Percentiles rank a stretch among this genome's conserved stretches.
These are phyloP conservation scores for Rotaria magnacalcarata DNA, from an alignment of 2,888 invertebrate species.

Conservation along the genomic window DNA sequence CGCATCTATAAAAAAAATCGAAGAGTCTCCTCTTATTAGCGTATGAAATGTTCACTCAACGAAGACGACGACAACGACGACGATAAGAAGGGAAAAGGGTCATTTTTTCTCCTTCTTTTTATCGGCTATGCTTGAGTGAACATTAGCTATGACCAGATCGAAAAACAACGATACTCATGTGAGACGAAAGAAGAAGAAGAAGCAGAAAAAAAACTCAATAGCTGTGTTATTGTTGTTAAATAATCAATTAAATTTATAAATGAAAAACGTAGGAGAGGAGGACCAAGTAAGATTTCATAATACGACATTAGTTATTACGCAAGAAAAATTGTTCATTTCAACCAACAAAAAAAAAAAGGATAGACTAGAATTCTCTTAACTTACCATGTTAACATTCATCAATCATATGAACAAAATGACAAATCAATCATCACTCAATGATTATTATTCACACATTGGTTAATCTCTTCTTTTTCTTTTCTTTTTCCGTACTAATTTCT, in stretches of 20 bases:
- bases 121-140: slow-evolving; percentile 3
- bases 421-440: neutral
- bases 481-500: neutral
- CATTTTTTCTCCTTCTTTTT: neutral
- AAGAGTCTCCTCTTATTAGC: slow-evolving; percentile 18
- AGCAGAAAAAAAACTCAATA: neutral
- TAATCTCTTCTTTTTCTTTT: neutral
- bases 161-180: slow-evolving; percentile 20
- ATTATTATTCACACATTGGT: neutral
- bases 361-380: neutral
- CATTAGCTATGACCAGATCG: slow-evolving; percentile 8
- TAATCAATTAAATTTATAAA: slow-evolving; percentile 29
- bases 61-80: slow-evolving; percentile 13
- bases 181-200: slow-evolving; percentile 1
- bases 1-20: neutral
- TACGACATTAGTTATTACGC: slow-evolving; percentile 12
- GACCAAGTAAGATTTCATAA: neutral
- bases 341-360: neutral
- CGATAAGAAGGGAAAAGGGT: neutral
- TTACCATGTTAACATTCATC: slow-evolving; percentile 15
- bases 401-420: slow-evolving; percentile 20
- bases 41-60: slow-evolving; percentile 26
- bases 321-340: neutral
- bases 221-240: slow-evolving; percentile 29
- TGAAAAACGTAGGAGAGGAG: neutral